Percentiles rank a stretch among this genome's conserved stretches.
phyloP scores from a whole-genome alignment of 2,113 vertebrate species.

The Marmota flaviventris region DNA sequence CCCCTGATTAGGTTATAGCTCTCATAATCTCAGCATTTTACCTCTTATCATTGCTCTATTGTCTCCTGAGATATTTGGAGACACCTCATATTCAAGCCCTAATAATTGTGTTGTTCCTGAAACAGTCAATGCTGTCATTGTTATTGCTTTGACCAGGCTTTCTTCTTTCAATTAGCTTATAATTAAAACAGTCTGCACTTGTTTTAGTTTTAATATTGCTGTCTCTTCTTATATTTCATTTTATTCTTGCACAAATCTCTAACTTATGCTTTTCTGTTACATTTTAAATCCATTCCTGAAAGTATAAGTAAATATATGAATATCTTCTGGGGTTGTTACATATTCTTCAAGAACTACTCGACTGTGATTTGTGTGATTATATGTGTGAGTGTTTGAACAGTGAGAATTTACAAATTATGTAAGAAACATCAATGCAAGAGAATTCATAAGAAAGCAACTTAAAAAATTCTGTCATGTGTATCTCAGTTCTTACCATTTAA shows the following conservation, averaged over 20 bases:
- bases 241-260: background rate
- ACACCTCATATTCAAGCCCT: no score
- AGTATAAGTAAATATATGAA: background rate
- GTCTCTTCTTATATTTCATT: background rate
- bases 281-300: background rate
- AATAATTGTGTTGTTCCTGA: background rate
- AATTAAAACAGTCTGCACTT: background rate
- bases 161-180: background rate
- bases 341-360: background rate
- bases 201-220: background rate
- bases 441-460: background rate
- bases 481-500: slow-evolving; percentile 10
- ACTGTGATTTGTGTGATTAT: background rate
- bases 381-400: background rate
- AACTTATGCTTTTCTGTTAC: background rate
- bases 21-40: no score
- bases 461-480: background rate
- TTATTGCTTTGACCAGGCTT: background rate
- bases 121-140: background rate
- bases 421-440: background rate
- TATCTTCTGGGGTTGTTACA: background rate
- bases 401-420: background rate
- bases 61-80: no score
- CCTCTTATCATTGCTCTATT: no score
- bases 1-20: no score